phyloP scores from a whole-genome alignment of 2,888 invertebrate species.

The Xestia c-nigrum region DNA sequence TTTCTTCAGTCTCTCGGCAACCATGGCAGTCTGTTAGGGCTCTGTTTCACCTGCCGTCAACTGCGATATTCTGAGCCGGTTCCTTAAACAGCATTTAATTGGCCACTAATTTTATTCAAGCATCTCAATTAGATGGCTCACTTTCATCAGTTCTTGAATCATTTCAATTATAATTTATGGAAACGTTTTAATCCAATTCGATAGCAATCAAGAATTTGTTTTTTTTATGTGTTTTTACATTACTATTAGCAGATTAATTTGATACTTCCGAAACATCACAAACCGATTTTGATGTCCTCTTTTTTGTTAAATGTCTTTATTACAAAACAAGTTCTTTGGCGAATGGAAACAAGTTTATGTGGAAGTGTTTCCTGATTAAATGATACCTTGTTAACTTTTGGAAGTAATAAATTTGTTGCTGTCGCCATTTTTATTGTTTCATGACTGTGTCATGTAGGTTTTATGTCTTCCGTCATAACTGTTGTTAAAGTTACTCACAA shows the following conservation, averaged over 20 bases:
- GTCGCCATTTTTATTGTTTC: background rate
- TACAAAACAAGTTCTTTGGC: conserved; percentile 16
- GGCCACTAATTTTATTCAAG: background rate
- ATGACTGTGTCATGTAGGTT: background rate
- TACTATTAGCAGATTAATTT: background rate
- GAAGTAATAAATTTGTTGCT: conserved; percentile 21
- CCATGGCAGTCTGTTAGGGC: background rate
- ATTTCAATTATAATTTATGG: background rate
- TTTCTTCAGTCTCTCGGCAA: background rate
- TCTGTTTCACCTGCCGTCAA: background rate
- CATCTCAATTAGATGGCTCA: background rate
- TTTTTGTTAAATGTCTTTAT: conserved; percentile 12
- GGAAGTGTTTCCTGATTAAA: conserved; percentile 27
- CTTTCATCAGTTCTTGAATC: background rate
- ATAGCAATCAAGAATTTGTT: conserved; percentile 11
- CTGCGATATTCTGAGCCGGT: background rate
- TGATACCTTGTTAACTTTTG: conserved; percentile 33
- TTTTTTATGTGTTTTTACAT: conserved; percentile 7
- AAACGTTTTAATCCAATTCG: background rate
- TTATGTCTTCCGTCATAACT: conserved; percentile 1
- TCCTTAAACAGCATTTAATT: background rate
- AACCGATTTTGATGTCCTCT: background rate
- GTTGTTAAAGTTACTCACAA: background rate
- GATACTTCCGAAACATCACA: conserved; percentile 10
- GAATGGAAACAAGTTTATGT: conserved; percentile 23